phyloP scores from a whole-genome alignment of 1,140 invertebrate genomes.

The Bombus ignitus region DNA sequence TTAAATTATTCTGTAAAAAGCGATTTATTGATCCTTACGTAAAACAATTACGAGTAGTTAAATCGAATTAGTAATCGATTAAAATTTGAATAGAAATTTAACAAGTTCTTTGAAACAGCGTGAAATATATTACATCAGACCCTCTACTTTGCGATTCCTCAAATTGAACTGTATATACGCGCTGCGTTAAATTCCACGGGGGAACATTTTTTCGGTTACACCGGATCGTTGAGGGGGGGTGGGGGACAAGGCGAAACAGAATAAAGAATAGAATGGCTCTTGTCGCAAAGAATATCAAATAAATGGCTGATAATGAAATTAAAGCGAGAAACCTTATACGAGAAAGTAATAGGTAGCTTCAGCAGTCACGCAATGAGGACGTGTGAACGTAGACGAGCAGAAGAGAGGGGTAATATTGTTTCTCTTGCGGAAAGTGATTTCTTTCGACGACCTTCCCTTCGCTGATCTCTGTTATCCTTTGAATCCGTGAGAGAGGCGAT shows the following conservation, averaged over 20 bases:
- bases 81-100: not conserved
- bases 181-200: not conserved
- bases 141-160: not conserved
- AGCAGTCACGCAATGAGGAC: not conserved
- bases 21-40: too few relatives aligned
- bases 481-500: not conserved
- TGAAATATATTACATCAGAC: not conserved
- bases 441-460: not conserved
- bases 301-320: slow-evolving; percentile 3
- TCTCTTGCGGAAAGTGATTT: slow-evolving; percentile 7
- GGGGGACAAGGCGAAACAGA: not conserved
- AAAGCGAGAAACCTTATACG: not conserved
- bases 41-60: not conserved
- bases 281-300: not conserved
- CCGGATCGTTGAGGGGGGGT: not conserved
- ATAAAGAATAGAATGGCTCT: not conserved
- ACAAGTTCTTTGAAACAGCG: not conserved
- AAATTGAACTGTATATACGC: not conserved
- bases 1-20: too few relatives aligned
- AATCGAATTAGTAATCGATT: not conserved
- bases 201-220: not conserved
- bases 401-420: not conserved
- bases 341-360: not conserved
- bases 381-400: not conserved
- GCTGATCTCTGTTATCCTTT: slow-evolving; percentile 14